Percentiles rank a stretch among this genome's conserved stretches.
Conservation (phyloP, 2,888 invertebrate genomes). For the Idaea biselata region DNA sequence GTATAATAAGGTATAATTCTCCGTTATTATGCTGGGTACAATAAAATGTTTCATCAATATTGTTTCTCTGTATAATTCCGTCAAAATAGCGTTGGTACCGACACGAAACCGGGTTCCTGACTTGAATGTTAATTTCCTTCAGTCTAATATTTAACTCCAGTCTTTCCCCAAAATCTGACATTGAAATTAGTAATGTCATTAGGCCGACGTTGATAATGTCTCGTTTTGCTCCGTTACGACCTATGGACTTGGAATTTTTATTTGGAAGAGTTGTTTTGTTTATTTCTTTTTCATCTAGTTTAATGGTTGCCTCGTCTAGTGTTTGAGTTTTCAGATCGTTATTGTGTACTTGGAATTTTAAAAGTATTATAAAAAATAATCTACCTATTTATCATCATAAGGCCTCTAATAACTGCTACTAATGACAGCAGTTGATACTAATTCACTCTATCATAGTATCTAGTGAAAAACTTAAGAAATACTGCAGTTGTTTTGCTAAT, state of each 20-base stretch:
- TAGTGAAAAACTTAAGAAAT: neutral
- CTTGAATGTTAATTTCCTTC: neutral
- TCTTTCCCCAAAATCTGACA: neutral
- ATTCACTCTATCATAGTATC: too few relatives aligned
- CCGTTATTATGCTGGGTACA: neutral
- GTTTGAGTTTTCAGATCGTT: neutral
- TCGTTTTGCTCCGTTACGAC: conserved; percentile 1
- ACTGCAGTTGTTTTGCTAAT: neutral
- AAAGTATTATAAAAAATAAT: too few relatives aligned
- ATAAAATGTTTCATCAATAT: neutral
- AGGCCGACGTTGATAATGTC: neutral
- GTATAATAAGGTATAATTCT: neutral
- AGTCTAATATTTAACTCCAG: neutral
- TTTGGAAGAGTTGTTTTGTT: neutral
- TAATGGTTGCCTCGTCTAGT: neutral
- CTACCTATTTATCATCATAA: too few relatives aligned
- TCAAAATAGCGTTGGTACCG: neutral
- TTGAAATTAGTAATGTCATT: neutral
- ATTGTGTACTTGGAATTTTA: neutral
- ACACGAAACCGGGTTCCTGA: neutral
- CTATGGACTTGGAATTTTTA: neutral
- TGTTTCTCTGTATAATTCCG: neutral
- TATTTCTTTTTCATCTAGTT: neutral
- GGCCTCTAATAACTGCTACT: too few relatives aligned
- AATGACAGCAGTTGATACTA: too few relatives aligned